Base-by-base conservation (phyloP, 1,140 invertebrate species). In the Drosophila fuyamai region DNA sequence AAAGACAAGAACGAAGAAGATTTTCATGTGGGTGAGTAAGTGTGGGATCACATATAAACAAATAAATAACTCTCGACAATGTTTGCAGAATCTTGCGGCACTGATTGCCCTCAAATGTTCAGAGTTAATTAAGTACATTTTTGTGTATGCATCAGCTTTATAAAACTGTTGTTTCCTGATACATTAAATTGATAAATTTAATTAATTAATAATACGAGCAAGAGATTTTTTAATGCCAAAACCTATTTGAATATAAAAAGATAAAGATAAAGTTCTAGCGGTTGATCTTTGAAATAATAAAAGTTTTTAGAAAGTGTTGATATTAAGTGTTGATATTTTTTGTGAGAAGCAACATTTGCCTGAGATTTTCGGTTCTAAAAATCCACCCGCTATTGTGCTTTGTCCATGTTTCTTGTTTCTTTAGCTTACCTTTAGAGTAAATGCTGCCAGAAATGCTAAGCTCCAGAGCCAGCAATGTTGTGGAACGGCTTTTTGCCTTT, bases 371-470 rank as follows among this genome's bases (percentile, higher is more conserved):
- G 18, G 18, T 47, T 13, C 27, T 65, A 43, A 13, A 36, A n/a
- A 35, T 7, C 16, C 35, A 27, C 47, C 60, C 61, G 12, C 32
- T 18, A 51, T 32, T 54, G 18, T 63, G 29, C 27, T 55, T 65
- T 55, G 13, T 16, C 58, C 43, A 46, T 53, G 54, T 13, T 65
- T 18, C 23, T 47, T 8, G 44, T 16, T 14, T 23, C 32, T 13
- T 18, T 61, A 27, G 23, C 82, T 81, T 75, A 88, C 83, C 83
- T 88, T 77, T 38, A 75, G 76, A 51, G 80, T 84, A 77, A 88
- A 73, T 79, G 84, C 77, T 77, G 67, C 58, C 67, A 88, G 62
- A 70, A 88, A 60, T 77, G 79, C 74, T 61, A 88, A 77, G 51
- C 72, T 76, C 84, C 80, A 84, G 44, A 74, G 57, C 72, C 75